Percentiles rank a stretch among this genome's conserved stretches.
These are phyloP conservation scores for Mechanitis messenoides DNA, from an alignment of 2,888 invertebrate genomes.

Conservation along the genomic window DNA sequence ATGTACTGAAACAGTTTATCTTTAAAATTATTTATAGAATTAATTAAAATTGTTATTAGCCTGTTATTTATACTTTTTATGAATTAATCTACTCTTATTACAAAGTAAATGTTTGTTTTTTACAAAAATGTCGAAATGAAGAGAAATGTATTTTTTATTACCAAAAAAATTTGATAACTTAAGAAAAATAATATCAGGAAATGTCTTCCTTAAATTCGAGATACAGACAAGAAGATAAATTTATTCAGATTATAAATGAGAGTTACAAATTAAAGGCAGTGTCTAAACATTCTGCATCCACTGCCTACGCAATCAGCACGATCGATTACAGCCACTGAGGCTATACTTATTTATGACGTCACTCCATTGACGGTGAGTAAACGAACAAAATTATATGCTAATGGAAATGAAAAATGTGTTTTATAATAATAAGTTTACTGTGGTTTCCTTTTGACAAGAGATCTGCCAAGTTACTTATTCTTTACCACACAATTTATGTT, in stretches of 20 bases:
- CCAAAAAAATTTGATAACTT: too few relatives aligned
- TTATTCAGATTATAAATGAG: too few relatives aligned
- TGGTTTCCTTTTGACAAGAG: background rate
- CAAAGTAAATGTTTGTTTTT: too few relatives aligned
- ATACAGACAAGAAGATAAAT: too few relatives aligned
- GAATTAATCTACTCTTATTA: too few relatives aligned
- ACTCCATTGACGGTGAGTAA: slow-evolving; percentile 3
- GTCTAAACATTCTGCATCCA: background rate
- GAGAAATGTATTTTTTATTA: too few relatives aligned
- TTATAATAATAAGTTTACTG: background rate
- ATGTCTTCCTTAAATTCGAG: too few relatives aligned
- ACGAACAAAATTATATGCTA: background rate
- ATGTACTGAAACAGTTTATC: background rate
- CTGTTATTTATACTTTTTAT: too few relatives aligned
- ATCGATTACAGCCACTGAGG: background rate
- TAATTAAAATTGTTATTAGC: too few relatives aligned
- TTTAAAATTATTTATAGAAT: background rate
- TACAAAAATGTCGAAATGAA: too few relatives aligned
- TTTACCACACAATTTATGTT: background rate
- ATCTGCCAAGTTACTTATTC: background rate
- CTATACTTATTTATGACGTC: slow-evolving; percentile 6
- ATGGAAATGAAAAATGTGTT: background rate
- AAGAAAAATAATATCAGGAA: too few relatives aligned
- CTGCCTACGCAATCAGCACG: background rate
- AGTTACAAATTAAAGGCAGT: background rate